Evolutionary conservation across 2,888 invertebrate genomes (phyloP).

Genomic region (Drosophila picticornis): DNA sequence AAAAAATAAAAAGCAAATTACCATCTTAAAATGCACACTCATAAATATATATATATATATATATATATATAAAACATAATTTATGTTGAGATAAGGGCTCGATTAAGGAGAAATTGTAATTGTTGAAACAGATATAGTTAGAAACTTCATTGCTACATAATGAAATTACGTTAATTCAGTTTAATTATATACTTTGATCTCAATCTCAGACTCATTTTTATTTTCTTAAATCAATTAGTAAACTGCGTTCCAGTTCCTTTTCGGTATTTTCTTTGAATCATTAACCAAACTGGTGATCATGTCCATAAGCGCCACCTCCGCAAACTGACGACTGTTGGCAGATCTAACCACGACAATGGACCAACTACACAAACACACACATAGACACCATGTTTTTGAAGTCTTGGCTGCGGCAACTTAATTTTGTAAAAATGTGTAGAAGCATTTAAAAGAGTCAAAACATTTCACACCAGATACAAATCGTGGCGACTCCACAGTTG

Average conservation of each 20-base stretch:
- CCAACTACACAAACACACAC: conserved; percentile 13
- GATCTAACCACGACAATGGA: conserved; percentile 1
- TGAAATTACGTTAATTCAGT: background rate
- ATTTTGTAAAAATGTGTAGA: conserved; percentile 39
- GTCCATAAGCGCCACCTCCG: conserved; percentile 23
- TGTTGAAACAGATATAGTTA: background rate
- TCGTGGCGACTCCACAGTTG: conserved; percentile 32
- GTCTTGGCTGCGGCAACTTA: conserved; percentile 21
- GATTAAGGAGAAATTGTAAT: background rate
- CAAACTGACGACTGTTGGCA: conserved; percentile 1
- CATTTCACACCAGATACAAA: conserved; percentile 69
- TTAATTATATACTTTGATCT: background rate
- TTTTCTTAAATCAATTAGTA: background rate
- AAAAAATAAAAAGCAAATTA: background rate
- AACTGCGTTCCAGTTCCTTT: background rate
- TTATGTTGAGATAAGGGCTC: background rate
- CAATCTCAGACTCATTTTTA: background rate
- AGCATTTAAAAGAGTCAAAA: conserved; percentile 35
- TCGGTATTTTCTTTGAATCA: conserved; percentile 28
- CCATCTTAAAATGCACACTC: background rate
- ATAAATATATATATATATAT: background rate
- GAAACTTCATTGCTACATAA: background rate
- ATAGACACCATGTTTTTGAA: background rate
- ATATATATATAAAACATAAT: no score
- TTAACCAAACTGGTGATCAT: conserved; percentile 44